Percentiles rank a stretch among this genome's conserved stretches.
phyloP scores from a whole-genome alignment of 2,797 vertebrate species.

The Mormyrops boulengeri region DNA sequence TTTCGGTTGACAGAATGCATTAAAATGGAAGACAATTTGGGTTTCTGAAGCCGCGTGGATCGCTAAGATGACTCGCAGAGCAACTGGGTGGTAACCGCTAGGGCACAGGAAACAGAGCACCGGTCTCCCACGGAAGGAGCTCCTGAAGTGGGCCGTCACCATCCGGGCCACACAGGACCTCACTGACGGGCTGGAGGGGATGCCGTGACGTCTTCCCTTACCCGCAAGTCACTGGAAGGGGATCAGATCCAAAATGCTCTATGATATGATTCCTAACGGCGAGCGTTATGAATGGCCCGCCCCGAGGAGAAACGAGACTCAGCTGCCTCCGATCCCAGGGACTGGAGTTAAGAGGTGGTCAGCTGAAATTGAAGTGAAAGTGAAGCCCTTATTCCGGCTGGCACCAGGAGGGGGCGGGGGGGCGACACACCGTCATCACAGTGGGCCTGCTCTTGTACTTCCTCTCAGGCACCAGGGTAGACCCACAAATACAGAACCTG shows the following conservation, averaged over 20 bases:
- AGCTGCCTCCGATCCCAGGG: not conserved
- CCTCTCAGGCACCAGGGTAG: not conserved
- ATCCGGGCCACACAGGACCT: not conserved
- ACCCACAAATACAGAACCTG: constrained; percentile 30
- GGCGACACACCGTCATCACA: not conserved
- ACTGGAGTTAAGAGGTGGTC: constrained; percentile 23
- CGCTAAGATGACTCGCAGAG: constrained; percentile 32
- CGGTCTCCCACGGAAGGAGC: not conserved
- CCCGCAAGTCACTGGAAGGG: not conserved
- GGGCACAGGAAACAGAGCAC: constrained; percentile 24
- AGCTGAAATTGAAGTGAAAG: constrained; percentile 29
- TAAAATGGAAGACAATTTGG: constrained; percentile 45
- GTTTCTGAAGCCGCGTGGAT: constrained; percentile 32
- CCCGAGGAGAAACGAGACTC: constrained; percentile 23
- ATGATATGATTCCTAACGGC: not conserved
- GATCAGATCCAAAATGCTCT: not conserved
- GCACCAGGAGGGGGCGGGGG: constrained; percentile 3
- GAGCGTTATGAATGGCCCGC: not conserved
- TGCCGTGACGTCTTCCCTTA: not conserved
- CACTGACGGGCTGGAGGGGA: not conserved
- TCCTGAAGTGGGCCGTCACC: not conserved
- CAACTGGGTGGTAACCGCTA: constrained; percentile 18
- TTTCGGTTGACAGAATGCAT: constrained; percentile 46
- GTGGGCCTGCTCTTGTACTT: constrained; percentile 11
- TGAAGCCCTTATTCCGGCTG: not conserved